Conservation (phyloP, 2,113 vertebrate species). For the Microcebus murinus region DNA sequence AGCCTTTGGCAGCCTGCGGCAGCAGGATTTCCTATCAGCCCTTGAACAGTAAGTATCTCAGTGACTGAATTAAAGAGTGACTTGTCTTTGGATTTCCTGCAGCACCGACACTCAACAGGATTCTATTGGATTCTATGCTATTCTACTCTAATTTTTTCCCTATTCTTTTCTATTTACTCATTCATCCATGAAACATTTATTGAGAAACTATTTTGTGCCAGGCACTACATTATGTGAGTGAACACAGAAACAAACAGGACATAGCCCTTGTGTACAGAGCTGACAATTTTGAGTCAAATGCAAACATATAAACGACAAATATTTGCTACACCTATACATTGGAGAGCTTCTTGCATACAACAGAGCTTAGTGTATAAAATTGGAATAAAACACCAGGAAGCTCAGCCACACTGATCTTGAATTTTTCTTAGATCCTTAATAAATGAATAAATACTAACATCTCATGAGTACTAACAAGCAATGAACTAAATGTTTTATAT, state of each 20-base stretch:
- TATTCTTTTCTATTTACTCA: background rate
- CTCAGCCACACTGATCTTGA: background rate
- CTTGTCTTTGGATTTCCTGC: background rate
- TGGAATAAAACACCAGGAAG: background rate
- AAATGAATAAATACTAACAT: background rate
- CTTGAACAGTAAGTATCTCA: background rate
- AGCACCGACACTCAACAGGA: background rate
- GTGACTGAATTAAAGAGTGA: background rate
- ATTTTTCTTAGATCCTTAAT: background rate
- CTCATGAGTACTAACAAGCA: background rate
- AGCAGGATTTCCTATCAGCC: background rate
- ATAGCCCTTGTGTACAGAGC: background rate
- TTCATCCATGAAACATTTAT: conserved; percentile 5
- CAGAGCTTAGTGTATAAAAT: background rate
- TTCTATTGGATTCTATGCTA: background rate
- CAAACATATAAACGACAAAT: background rate
- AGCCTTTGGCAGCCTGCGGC: background rate
- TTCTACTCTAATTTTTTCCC: background rate
- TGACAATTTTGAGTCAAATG: background rate
- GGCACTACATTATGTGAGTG: background rate
- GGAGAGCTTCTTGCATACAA: background rate
- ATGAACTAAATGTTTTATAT: background rate
- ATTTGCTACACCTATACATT: background rate
- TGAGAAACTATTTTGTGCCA: background rate
- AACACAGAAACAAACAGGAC: background rate